phyloP scores from a whole-genome alignment of 2,888 invertebrate species.

The Troides aeacus region DNA sequence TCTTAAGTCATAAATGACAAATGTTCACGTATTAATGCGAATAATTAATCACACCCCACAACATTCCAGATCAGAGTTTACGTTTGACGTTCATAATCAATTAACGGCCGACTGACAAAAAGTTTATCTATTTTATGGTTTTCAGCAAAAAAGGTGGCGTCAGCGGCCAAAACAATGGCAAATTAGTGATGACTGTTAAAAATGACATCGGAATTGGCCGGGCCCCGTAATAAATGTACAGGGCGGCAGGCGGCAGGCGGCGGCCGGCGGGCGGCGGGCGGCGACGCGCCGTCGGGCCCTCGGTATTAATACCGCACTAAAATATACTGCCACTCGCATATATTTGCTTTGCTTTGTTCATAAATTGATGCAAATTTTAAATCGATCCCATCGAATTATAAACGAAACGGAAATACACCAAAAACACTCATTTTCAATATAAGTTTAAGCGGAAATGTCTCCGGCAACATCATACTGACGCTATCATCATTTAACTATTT shows the following conservation, averaged over 20 bases:
- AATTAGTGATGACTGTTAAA: conserved; percentile 78
- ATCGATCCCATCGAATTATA: not conserved
- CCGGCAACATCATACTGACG: too few species aligned
- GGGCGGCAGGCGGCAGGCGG: conserved; percentile 36
- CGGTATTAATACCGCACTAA: conserved; percentile 53
- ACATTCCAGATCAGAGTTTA: conserved; percentile 43
- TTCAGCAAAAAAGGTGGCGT: conserved; percentile 72
- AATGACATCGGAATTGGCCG: conserved; percentile 65
- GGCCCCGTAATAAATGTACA: conserved; percentile 40
- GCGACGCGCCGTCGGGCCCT: conserved; percentile 45
- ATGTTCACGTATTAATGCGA: not conserved
- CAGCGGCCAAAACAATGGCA: conserved; percentile 75
- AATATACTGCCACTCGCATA: conserved; percentile 29
- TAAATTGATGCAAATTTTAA: conserved; percentile 7
- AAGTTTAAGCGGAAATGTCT: not conserved
- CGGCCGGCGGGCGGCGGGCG: conserved; percentile 45
- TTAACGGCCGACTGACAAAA: conserved; percentile 64
- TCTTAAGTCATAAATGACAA: conserved; percentile 3
- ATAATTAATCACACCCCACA: conserved; percentile 29
- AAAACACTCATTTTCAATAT: not conserved
- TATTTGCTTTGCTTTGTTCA: conserved; percentile 10
- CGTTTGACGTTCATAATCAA: conserved; percentile 65
- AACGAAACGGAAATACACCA: not conserved
- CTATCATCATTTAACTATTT: too few species aligned
- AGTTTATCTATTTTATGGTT: conserved; percentile 77